A percentile compares a stretch with the other conserved stretches of the same genome.
These are phyloP conservation scores for Tringa solitaria DNA, from an alignment of 2,113 vertebrate species.

Conservation along the genomic window DNA sequence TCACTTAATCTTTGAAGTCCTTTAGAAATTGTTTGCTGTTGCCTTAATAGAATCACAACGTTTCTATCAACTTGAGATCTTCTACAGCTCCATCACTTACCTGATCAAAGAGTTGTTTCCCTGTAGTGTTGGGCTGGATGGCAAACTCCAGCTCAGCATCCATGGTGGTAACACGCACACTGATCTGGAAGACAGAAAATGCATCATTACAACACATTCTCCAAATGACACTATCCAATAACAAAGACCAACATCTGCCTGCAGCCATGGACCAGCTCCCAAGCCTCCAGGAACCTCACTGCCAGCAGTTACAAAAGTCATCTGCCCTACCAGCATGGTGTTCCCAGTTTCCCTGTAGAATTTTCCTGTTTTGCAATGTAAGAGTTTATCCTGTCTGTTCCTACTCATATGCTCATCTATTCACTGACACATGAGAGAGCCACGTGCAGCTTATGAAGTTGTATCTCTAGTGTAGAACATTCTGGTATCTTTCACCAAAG, in stretches of 20 bases:
- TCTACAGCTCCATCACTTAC: constrained; percentile 58
- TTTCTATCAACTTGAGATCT: neutral
- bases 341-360: neutral
- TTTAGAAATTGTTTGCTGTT: neutral
- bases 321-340: neutral
- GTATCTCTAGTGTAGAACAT: neutral
- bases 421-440: neutral
- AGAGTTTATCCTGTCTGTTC: neutral
- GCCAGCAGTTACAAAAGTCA: neutral
- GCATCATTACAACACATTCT: neutral
- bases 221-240: neutral
- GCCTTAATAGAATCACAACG: neutral
- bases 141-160: constrained; percentile 98
- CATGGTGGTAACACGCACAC: constrained; percentile 95
- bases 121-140: constrained; percentile 95
- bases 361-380: neutral
- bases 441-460: neutral
- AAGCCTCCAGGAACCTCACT: neutral
- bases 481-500: neutral
- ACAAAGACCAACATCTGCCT: neutral
- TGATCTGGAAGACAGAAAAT: constrained; percentile 79
- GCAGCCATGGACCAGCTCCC: neutral
- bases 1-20: neutral
- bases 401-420: neutral
- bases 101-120: constrained; percentile 97